phyloP scores from a whole-genome alignment of 2,888 invertebrate genomes.

The Phasia obesa region DNA sequence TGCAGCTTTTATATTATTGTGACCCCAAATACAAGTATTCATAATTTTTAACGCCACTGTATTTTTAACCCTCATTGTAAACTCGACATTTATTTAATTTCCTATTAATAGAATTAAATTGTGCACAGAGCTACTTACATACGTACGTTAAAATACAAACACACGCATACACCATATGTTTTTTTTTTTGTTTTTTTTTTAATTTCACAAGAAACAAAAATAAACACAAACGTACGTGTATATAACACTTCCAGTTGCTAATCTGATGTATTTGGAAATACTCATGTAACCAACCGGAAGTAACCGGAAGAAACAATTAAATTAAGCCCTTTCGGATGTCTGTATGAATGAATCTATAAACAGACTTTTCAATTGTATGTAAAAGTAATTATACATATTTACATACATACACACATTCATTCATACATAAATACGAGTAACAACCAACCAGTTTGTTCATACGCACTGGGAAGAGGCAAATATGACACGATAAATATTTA shows the following conservation, averaged over 20 bases:
- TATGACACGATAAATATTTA: conserved; percentile 32
- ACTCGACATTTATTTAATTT: conserved; percentile 17
- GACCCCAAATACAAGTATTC: no score
- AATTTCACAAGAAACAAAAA: neutral
- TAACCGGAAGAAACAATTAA: conserved; percentile 80
- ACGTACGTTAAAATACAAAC: conserved; percentile 2
- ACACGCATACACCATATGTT: no score
- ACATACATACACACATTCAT: neutral
- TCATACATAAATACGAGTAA: neutral
- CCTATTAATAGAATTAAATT: conserved; percentile 41
- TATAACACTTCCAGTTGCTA: conserved; percentile 44
- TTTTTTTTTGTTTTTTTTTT: neutral
- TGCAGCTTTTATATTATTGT: no score
- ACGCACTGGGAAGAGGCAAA: conserved; percentile 3
- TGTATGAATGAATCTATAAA: conserved; percentile 5
- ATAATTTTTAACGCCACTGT: neutral
- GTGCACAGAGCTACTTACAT: conserved; percentile 7
- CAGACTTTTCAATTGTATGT: conserved; percentile 29
- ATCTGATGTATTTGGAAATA: conserved; percentile 56
- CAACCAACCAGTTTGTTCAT: neutral
- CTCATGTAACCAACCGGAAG: conserved; percentile 65
- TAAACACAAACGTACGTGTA: neutral
- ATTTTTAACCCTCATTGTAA: conserved; percentile 26
- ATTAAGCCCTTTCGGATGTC: conserved; percentile 74
- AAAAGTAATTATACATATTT: conserved; percentile 24